Conservation (phyloP, 37 sponge, comb jelly and placozoan genomes). For the Cladorhizidae sp. region DNA sequence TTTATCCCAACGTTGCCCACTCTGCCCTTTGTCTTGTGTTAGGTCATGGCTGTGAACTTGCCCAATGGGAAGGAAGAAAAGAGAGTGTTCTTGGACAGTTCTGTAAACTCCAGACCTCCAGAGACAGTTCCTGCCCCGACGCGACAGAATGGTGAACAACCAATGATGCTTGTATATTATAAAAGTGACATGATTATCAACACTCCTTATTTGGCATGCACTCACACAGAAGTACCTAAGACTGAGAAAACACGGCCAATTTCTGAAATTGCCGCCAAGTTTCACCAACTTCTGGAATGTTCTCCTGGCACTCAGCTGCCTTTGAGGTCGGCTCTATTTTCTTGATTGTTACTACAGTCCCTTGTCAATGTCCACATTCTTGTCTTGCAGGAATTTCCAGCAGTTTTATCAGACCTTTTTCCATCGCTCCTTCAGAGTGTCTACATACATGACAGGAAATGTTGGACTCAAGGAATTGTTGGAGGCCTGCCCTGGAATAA, state of each 20-base stretch:
- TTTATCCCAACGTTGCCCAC: neutral
- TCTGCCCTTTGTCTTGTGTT: neutral
- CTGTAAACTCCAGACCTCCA: neutral
- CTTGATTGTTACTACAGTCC: neutral
- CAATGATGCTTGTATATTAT: too few relatives aligned
- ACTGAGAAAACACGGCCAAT: too few relatives aligned
- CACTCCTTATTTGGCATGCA: too few relatives aligned
- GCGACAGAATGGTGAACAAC: too few relatives aligned
- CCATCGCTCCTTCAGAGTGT: conserved; percentile 56
- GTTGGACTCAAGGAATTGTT: conserved; percentile 31
- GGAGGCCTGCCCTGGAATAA: conserved; percentile 39
- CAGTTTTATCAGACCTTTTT: conserved; percentile 74
- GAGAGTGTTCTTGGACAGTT: conserved; percentile 2
- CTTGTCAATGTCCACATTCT: too few relatives aligned
- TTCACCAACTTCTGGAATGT: conserved; percentile 11
- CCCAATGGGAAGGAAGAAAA: conserved; percentile 20
- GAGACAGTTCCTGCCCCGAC: neutral
- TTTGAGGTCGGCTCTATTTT: neutral
- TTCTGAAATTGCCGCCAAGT: conserved; percentile 13
- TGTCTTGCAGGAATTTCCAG: conserved; percentile 49
- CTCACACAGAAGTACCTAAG: too few relatives aligned
- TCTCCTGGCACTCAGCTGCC: conserved; percentile 16
- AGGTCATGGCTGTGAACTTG: conserved; percentile 7
- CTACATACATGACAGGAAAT: conserved; percentile 23
- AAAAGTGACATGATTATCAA: too few relatives aligned